phyloP scores from a whole-genome alignment of 2,113 vertebrate genomes.

The Oryzias curvinotus region DNA sequence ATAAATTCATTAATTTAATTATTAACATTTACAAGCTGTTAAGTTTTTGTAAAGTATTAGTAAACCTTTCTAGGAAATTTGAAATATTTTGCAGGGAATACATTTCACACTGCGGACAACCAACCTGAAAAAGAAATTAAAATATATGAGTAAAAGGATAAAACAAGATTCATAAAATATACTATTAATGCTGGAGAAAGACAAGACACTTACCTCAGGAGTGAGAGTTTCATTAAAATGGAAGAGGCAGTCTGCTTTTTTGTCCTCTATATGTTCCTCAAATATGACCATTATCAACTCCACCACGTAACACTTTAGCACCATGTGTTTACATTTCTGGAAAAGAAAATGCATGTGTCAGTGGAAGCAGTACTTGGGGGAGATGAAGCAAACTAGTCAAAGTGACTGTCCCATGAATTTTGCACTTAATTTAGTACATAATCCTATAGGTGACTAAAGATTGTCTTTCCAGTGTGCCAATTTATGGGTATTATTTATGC shows the following conservation, averaged over 20 bases:
- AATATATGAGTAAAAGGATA: not conserved
- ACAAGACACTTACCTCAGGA: not conserved
- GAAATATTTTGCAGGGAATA: constrained; percentile 40
- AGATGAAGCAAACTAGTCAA: too few species aligned
- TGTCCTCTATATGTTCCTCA: constrained; percentile 16
- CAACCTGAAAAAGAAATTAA: constrained; percentile 46
- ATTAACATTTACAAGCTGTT: not conserved
- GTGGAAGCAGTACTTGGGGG: not conserved
- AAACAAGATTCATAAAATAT: not conserved
- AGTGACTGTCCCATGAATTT: too few species aligned
- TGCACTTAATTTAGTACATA: too few species aligned
- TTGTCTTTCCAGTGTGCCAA: too few species aligned
- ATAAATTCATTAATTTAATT: too few species aligned
- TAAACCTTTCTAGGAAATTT: constrained; percentile 51
- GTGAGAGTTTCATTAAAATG: rapidly evolving
- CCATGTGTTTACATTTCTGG: constrained; percentile 42
- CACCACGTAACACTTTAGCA: constrained; percentile 67
- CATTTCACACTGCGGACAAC: constrained; percentile 67
- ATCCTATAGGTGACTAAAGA: too few species aligned
- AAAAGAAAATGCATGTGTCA: constrained; percentile 19
- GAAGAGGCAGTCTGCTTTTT: not conserved
- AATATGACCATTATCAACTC: constrained; percentile 64
- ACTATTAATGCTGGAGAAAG: not conserved
- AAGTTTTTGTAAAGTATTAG: constrained; percentile 35
- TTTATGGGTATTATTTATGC: too few species aligned